Conservation (phyloP, 2,113 vertebrate species). For the Microcebus lehilahytsara region DNA sequence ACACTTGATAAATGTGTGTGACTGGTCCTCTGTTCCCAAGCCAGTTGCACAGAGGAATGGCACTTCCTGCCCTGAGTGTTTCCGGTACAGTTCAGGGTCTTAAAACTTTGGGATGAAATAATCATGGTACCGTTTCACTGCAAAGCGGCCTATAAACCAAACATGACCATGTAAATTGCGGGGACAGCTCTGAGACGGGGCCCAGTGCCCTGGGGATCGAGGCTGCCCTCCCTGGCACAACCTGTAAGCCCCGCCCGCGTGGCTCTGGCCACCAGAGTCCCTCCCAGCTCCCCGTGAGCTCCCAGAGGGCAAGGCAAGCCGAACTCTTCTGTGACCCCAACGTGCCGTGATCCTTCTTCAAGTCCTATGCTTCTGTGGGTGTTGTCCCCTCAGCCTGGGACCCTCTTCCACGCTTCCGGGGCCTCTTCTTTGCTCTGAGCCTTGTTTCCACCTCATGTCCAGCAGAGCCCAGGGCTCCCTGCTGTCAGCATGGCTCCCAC, state of each 20-base stretch:
- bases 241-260: background rate
- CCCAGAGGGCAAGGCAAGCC: background rate
- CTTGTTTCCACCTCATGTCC: accelerated
- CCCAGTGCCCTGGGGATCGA: no score
- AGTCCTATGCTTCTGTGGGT: accelerated
- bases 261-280: background rate
- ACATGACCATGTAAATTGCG: accelerated
- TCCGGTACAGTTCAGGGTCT: background rate
- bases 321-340: background rate
- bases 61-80: background rate
- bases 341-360: accelerated
- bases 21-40: background rate
- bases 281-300: no score
- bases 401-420: accelerated
- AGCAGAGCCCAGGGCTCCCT: background rate
- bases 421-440: background rate
- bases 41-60: background rate
- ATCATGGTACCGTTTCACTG: background rate
- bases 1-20: background rate
- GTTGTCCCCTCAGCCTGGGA: accelerated
- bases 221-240: background rate
- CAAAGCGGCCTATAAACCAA: background rate
- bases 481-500: background rate
- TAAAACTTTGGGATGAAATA: background rate
- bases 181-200: no score